Evolutionary conservation across 2,113 vertebrate genomes (phyloP), one percentile per base, ranked within the genome.

Genomic region (Procavia capensis): DNA sequence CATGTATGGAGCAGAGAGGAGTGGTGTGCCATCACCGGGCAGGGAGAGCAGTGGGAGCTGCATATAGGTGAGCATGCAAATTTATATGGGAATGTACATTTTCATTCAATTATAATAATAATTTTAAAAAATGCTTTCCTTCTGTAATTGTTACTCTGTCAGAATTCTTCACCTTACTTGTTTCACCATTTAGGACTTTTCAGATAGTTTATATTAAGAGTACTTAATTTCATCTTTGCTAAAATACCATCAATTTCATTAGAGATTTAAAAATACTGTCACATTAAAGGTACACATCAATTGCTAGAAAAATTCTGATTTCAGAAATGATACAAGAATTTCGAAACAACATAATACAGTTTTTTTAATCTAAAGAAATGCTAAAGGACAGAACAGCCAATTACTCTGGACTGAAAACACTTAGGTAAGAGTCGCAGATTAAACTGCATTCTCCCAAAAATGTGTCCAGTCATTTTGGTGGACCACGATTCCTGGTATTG

Each of bases 311-410:
- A 59, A 93, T 75, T 25, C 17, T 94, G 11, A 93, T 79, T 93
- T 88, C 41, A 63, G 22, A 88, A 93, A 31, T 72, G 7, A 74
- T 31, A 36, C 10, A 89, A 68, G 92, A 95, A 61, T 29, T 31
- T 91, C 8, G 36, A 81, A 94, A 68, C 4, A 91, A 86, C 4
- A 81, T 66, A 68, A 39, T 11, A n/a, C 68, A n/a, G n/a, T n/a
- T 45, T 88, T 86, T 94, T 88, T 85, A 57, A 90, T 27, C 63
- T 82, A 68, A 80, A 91, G 13, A 88, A 91, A 85, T 91, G n/a
- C 5, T 43, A 78, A 39, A 25, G n/a, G 86, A 76, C 31, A 92
- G 54, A 86, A 50, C 2, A 31, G 13, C 57, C 22, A 88, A 34
- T 25, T 85, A 87, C 9, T 61, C 5, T 31, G 81, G 20, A 31